Evolutionary conservation across 1,140 invertebrate species (phyloP), one percentile per base, ranked within the genome.

Genomic region (Temnothorax nylanderi): DNA sequence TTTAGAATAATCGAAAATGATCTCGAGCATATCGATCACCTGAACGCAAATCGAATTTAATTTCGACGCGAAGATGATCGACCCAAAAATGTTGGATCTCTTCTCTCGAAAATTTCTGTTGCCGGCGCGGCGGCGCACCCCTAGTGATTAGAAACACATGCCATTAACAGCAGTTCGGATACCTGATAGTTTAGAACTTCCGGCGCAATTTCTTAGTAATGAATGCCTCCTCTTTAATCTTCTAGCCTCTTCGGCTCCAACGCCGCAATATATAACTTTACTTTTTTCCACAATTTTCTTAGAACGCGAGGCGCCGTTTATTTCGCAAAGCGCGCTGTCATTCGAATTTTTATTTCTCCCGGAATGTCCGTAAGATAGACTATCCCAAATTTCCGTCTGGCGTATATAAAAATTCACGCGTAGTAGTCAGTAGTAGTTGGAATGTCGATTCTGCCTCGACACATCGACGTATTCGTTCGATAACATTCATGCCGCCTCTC

Each of bases 381-480:
- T 44, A 44, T 54, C 18, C 51, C 54, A 47, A 82, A 82, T 72
- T 72, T 82, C 64, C 77, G 47, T 81, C 47, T 54, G 77, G 41
- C 51, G 80, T 4, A 82, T 82, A 82, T 82, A 82, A 82, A 82
- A 82, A 72, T 82, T 82, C 54, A 58, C 51, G 51, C 80, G 67
- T 49, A 47, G 41, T 75, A 84, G 80, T 74, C 21, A 54, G 26
- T 49, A 47, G 41, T 75, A 84, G 80, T 74, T 34, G 69, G 26
- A 84, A 84, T 74, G 80, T 60, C 67, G 80, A 82, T 84, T 75
- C 37, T 8, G 67, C 51, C 32, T 75, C 69, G 69, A 60, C 69
- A 60, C 64, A 75, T 75, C 51, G 69, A 60, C 69, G 69, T 75
- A 49, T 82, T 88, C 87, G 44, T 85, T 88, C 74, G 69, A 87